A percentile compares a stretch with the other conserved stretches of the same genome.
These are phyloP conservation scores for Halcyon chelicuti DNA, from an alignment of 2,797 vertebrate genomes.

Conservation along the genomic window DNA sequence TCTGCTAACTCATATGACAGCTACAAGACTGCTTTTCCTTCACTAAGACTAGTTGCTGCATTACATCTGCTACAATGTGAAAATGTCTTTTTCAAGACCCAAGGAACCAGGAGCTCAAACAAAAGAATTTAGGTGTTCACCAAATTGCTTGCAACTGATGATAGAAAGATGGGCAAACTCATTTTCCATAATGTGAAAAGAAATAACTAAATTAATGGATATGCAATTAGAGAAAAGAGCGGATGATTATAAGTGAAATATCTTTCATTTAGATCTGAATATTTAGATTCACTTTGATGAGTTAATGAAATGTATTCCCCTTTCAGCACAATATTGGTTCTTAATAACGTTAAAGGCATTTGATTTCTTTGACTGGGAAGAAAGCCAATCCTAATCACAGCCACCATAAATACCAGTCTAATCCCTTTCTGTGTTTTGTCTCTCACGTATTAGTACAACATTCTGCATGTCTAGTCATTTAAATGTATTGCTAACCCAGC, in stretches of 20 bases:
- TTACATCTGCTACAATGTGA: neutral
- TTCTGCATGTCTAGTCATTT: neutral
- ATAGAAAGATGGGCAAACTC: neutral
- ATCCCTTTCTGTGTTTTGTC: neutral
- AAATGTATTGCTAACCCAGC: neutral
- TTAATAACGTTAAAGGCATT: neutral
- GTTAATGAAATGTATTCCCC: neutral
- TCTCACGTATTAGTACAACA: neutral
- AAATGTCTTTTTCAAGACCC: neutral
- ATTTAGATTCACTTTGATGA: neutral
- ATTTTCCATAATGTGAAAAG: conserved; percentile 12
- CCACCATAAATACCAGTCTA: neutral
- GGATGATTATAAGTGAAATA: neutral
- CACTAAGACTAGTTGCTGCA: neutral
- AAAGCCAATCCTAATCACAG: neutral
- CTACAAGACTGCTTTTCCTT: neutral
- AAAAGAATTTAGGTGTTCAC: neutral
- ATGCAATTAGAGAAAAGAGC: neutral
- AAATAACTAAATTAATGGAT: neutral
- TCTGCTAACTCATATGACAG: neutral
- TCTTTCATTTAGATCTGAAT: conserved; percentile 21
- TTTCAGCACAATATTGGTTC: neutral
- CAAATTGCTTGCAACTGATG: neutral
- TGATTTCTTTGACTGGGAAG: conserved; percentile 17
- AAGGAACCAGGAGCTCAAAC: neutral